phyloP scores from a whole-genome alignment of 2,113 vertebrate genomes.

The Amblyornis subalaris region DNA sequence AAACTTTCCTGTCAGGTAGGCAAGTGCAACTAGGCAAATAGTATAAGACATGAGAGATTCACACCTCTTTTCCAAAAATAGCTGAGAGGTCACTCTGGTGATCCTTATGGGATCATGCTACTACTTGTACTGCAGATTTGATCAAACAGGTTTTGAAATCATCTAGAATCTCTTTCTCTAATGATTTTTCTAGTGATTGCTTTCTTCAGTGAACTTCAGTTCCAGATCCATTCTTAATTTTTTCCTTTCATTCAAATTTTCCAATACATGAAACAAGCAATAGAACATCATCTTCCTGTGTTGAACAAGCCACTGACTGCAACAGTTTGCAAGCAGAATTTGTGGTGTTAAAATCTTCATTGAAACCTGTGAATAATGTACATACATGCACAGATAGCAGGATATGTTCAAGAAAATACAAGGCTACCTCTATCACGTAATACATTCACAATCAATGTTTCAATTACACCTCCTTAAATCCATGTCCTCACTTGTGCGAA shows the following conservation, averaged over 20 bases:
- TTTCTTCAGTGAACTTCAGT: background rate
- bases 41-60: rapidly evolving
- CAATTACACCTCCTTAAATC: background rate
- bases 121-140: background rate
- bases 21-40: background rate
- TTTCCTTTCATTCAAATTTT: background rate
- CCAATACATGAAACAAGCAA: background rate
- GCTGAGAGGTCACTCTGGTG: background rate
- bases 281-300: background rate
- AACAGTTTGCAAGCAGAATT: background rate
- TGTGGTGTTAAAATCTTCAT: background rate
- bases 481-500: background rate
- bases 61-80: background rate
- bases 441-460: background rate
- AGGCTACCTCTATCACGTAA: background rate
- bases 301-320: background rate
- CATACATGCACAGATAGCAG: background rate
- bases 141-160: background rate
- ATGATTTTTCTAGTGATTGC: background rate
- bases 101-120: background rate
- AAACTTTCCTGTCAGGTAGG: background rate
- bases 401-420: background rate
- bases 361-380: background rate
- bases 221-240: background rate
- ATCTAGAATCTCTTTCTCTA: background rate